phyloP scores from a whole-genome alignment of 37 sponge, comb jelly and placozoan species.

The Bolinopsis microptera region DNA sequence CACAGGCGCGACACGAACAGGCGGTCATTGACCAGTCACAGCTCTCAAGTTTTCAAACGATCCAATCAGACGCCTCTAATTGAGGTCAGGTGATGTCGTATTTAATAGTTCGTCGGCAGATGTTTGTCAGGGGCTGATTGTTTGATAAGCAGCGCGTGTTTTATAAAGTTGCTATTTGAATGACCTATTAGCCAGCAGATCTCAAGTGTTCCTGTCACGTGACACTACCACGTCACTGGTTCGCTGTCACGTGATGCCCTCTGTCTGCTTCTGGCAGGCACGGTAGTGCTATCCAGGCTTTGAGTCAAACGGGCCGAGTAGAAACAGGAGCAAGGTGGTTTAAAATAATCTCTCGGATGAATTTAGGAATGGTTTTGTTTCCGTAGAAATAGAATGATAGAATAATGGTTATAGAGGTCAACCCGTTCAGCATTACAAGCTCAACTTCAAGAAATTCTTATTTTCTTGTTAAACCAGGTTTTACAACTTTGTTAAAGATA shows the following conservation, averaged over 20 bases:
- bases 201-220: not conserved
- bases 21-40: not conserved
- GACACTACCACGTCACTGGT: not conserved
- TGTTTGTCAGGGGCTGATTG: conserved; percentile 51
- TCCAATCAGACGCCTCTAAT: not conserved
- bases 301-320: not conserved
- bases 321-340: no score
- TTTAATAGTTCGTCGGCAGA: conserved; percentile 30
- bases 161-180: conserved; percentile 51
- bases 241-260: not conserved
- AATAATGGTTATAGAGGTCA: no score
- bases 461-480: no score
- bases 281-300: not conserved
- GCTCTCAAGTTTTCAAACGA: not conserved
- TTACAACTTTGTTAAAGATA: no score
- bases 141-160: conserved; percentile 48
- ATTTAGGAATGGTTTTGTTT: no score
- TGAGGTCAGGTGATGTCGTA: not conserved
- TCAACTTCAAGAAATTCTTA: no score
- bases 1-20: not conserved
- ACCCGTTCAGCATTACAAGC: no score
- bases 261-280: not conserved
- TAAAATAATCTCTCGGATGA: no score
- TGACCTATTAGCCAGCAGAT: not conserved
- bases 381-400: no score